Conservation (phyloP, 2,888 invertebrate genomes). For the Lasioglossum zephyrum region DNA sequence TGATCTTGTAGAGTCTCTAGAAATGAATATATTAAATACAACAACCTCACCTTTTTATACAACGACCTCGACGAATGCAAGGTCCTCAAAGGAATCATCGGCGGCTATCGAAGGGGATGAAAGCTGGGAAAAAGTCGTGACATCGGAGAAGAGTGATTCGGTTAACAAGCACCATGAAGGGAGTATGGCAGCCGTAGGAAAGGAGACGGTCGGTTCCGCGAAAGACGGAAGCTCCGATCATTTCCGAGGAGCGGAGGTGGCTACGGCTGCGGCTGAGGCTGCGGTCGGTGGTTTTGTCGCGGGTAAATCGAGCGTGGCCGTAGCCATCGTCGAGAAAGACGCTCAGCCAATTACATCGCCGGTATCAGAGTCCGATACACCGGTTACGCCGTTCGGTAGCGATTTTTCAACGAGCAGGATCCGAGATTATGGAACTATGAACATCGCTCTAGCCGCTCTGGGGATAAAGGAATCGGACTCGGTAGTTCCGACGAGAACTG, state of each 20-base stretch:
- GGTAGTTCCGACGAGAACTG: background rate
- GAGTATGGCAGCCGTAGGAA: background rate
- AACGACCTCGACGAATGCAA: background rate
- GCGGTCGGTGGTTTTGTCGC: background rate
- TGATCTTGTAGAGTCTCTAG: background rate
- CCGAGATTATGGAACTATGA: background rate
- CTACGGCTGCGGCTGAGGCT: background rate
- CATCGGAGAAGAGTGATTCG: background rate
- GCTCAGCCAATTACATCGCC: background rate
- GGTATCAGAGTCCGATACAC: background rate
- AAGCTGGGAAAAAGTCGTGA: background rate
- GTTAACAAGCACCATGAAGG: background rate
- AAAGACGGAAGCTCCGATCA: background rate
- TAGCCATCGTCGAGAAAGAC: background rate
- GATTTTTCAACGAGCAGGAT: background rate
- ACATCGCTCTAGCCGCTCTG: background rate
- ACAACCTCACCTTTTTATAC: background rate
- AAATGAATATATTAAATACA: background rate
- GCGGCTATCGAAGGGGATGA: background rate
- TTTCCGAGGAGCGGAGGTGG: background rate
- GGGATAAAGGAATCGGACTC: background rate
- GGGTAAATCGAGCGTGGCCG: constrained; percentile 2
- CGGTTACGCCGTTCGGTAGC: background rate
- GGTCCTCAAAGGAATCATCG: background rate
- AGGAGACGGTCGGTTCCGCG: background rate